phyloP scores from a whole-genome alignment of 2,113 vertebrate species.

The Varanus komodoensis region DNA sequence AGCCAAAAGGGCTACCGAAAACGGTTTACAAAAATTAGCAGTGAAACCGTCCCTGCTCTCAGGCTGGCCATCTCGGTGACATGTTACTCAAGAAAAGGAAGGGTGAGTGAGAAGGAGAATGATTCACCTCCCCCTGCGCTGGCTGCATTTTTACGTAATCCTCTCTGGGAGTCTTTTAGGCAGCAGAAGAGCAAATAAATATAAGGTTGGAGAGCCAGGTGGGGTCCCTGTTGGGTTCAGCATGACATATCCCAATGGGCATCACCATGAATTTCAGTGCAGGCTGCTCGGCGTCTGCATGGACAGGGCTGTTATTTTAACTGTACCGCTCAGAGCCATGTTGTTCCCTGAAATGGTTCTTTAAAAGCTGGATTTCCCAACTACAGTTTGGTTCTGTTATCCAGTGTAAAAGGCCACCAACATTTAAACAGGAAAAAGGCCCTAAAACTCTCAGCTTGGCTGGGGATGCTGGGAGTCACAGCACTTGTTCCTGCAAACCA shows the following conservation, averaged over 20 bases:
- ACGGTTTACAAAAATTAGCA: too few species aligned
- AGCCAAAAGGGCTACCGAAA: too few species aligned
- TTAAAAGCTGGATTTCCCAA: not conserved
- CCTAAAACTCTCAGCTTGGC: too few species aligned
- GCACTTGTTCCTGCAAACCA: not conserved
- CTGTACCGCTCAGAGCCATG: not conserved
- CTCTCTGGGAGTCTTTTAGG: not conserved
- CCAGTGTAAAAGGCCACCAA: too few species aligned
- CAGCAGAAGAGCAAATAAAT: not conserved
- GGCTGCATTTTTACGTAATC: not conserved
- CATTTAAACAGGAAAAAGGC: too few species aligned
- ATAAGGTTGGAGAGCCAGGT: not conserved
- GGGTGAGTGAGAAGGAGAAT: too few species aligned
- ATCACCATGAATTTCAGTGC: not conserved
- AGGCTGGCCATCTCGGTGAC: too few species aligned
- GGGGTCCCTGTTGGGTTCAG: not conserved
- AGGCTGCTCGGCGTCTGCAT: not conserved
- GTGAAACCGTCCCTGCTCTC: too few species aligned
- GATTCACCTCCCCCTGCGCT: not conserved
- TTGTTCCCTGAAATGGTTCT: not conserved
- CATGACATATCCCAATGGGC: not conserved
- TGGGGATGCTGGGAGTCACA: too few species aligned
- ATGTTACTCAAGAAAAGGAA: too few species aligned
- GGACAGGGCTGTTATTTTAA: not conserved
- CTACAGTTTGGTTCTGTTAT: not conserved